Evolutionary conservation across 2,797 vertebrate species (phyloP).

Genomic region (Dicrostonyx torquatus): DNA sequence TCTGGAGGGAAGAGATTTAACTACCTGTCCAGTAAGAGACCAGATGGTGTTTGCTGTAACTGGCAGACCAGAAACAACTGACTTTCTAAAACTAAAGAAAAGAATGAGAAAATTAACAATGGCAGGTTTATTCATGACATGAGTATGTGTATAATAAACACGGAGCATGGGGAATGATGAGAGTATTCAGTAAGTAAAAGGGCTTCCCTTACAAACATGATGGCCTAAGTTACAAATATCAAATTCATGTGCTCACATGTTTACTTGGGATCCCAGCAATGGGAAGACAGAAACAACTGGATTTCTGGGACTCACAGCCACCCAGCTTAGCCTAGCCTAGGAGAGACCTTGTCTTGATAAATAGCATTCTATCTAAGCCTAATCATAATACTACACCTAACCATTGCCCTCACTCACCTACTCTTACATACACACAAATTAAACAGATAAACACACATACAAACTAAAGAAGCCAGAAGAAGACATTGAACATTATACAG

Average conservation of each 20-base stretch:
- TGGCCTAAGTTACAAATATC: neutral
- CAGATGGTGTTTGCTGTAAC: conserved; percentile 50
- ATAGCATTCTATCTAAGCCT: neutral
- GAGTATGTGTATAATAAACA: neutral
- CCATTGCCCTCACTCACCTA: neutral
- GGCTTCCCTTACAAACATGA: neutral
- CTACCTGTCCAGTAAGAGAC: neutral
- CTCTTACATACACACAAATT: neutral
- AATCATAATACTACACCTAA: neutral
- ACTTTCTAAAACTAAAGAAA: neutral
- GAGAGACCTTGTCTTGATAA: neutral
- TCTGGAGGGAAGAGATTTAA: conserved; percentile 42
- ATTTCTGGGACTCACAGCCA: neutral
- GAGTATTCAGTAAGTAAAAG: neutral
- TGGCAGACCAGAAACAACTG: neutral
- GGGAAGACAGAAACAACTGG: neutral
- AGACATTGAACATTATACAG: neutral
- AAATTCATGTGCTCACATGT: neutral
- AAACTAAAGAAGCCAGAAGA: neutral
- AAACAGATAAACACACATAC: neutral
- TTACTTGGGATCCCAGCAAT: neutral
- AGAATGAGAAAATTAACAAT: neutral
- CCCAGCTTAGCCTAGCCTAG: neutral
- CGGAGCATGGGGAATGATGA: too few relatives aligned
- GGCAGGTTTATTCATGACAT: neutral